Percentiles rank a stretch among this genome's conserved stretches.
These are phyloP conservation scores for Telenomus remus DNA, from an alignment of 1,140 invertebrate species.

Conservation along the genomic window DNA sequence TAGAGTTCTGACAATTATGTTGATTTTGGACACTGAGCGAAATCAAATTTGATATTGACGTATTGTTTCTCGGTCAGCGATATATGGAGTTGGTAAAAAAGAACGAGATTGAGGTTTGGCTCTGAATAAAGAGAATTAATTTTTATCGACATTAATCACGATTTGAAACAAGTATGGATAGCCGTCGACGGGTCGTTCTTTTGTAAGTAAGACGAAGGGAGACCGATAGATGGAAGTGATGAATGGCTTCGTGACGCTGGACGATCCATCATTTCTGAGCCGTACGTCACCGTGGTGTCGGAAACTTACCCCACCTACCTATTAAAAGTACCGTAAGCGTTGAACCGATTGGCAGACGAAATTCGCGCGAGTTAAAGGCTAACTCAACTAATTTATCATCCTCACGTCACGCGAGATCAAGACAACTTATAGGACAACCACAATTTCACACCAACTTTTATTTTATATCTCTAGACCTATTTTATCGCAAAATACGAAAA, in stretches of 20 bases:
- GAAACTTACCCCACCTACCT: slow-evolving; percentile 51
- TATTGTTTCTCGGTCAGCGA: neutral
- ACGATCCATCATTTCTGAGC: slow-evolving; percentile 73
- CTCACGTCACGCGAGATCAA: slow-evolving; percentile 62
- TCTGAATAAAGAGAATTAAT: slow-evolving; percentile 67
- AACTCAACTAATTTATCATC: slow-evolving; percentile 74
- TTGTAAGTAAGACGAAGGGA: slow-evolving; percentile 73
- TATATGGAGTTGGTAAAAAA: slow-evolving; percentile 6
- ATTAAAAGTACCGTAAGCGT: slow-evolving; percentile 66
- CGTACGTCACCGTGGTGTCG: slow-evolving; percentile 68
- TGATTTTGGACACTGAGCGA: too few species aligned
- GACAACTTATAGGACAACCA: slow-evolving; percentile 53
- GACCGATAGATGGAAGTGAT: slow-evolving; percentile 75
- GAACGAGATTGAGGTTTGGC: slow-evolving; percentile 51
- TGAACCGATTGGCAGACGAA: slow-evolving; percentile 64
- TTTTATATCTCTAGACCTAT: slow-evolving; percentile 41
- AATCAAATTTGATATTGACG: too few species aligned
- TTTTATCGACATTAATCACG: slow-evolving; percentile 75
- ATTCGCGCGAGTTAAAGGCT: slow-evolving; percentile 72
- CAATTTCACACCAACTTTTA: slow-evolving; percentile 46
- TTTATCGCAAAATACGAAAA: too few species aligned
- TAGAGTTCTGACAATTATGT: too few species aligned
- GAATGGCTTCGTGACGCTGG: slow-evolving; percentile 73
- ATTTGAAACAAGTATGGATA: slow-evolving; percentile 72
- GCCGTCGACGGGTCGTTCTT: slow-evolving; percentile 71